Conservation (phyloP, 2,797 vertebrate species). For the Parauchenoglanis ngamensis region DNA sequence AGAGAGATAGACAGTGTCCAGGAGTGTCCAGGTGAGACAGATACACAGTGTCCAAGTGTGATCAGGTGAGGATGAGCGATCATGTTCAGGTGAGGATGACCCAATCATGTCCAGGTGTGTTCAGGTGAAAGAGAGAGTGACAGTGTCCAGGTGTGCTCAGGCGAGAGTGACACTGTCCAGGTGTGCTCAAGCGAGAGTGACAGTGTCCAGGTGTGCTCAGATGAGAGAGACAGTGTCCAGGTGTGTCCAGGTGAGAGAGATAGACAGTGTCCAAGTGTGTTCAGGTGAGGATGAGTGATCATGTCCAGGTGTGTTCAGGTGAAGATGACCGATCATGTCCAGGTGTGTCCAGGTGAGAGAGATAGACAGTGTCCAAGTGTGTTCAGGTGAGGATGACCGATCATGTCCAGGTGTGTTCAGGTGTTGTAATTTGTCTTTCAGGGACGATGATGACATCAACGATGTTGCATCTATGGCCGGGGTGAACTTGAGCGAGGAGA, state of each 20-base stretch:
- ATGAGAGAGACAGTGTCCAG: background rate
- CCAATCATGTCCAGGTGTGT: background rate
- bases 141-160: background rate
- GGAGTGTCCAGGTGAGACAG: background rate
- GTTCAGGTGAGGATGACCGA: background rate
- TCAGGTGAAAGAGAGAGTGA: background rate
- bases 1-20: too few species aligned
- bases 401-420: background rate
- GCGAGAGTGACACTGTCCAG: background rate
- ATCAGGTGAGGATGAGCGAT: background rate
- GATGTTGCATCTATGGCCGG: constrained; percentile 88
- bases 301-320: background rate
- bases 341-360: background rate
- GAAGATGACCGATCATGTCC: background rate
- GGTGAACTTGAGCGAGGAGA: constrained; percentile 87
- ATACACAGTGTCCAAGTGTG: background rate
- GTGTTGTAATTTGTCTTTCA: constrained; percentile 55
- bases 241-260: background rate
- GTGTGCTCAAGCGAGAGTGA: background rate
- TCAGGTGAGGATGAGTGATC: background rate
- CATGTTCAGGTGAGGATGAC: background rate
- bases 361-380: background rate
- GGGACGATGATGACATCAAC: constrained; percentile 90
- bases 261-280: background rate
- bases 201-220: background rate